phyloP scores from a whole-genome alignment of 2,888 invertebrate species.

The Capitulum mitella region DNA sequence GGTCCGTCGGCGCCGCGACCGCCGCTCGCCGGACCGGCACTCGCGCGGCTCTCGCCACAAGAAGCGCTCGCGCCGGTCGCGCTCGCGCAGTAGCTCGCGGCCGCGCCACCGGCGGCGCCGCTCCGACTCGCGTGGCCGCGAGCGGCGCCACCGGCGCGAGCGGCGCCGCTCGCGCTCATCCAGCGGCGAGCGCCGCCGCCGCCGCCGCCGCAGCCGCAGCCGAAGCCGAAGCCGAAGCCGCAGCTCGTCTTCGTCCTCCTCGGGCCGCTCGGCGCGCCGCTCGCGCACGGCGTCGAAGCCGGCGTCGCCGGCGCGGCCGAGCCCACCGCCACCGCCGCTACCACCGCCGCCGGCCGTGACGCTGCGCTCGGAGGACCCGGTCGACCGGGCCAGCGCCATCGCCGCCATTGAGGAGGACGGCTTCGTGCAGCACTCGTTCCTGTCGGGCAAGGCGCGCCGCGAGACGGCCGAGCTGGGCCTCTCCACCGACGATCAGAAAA shows the following conservation, averaged over 20 bases:
- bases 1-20: background rate
- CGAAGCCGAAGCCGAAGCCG: background rate
- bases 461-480: background rate
- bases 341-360: background rate
- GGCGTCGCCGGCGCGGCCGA: background rate
- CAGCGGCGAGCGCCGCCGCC: background rate
- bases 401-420: background rate
- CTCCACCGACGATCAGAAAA: background rate
- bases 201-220: background rate
- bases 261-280: background rate
- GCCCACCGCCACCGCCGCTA: background rate
- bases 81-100: background rate
- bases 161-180: background rate
- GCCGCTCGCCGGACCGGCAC: background rate
- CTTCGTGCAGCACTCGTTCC: conserved; percentile 15
- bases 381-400: background rate
- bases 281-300: background rate
- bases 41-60: conserved; percentile 4
- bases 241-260: background rate
- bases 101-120: background rate
- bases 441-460: background rate
- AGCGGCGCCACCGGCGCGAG: background rate
- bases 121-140: background rate
- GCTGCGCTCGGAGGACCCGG: background rate
- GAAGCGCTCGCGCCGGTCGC: background rate